Base-by-base conservation (phyloP, 2,888 invertebrate species). In the Drosophila rubida region DNA sequence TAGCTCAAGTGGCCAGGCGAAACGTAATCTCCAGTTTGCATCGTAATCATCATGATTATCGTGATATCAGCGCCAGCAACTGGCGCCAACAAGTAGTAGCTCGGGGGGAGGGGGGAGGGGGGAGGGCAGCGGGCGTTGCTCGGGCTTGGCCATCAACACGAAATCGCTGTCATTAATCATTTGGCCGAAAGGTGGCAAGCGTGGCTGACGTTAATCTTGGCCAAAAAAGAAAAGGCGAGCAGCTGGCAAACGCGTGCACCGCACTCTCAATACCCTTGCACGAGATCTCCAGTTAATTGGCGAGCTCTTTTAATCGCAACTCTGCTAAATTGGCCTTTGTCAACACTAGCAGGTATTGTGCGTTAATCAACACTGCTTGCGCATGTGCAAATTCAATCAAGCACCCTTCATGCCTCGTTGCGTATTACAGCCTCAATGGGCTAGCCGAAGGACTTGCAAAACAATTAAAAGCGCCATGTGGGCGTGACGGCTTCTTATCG, bases 101-200 rank as follows among this genome's bases (percentile, higher is more conserved):
- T 1, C 25, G 6, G 7, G 5, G 5, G 23, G 6, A 23, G 23
- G 6, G 5, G 23, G 23, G 6, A 5, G 5, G 23, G 5, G 23
- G 23, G 1, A 5, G 23, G 23, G 23, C 4, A 23, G 27, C 0
- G 48, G 54, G 22, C 8, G 39, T 6, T 14, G 22, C 54, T 22
- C 57, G 48, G 63, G 55, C 66, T 68, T 68, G 64, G 60, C 45
- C 71, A 71, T 60, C 72, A 71, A 65, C 70, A 64, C 51, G 45
- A 80, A 85, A 80, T 87, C 64, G 77, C 73, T 74, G 79, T 85
- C 89, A 89, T 89, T 88, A 88, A 88, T 88, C 88, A 88, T 80
- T 83, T 76, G 78, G 74, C 66, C 64, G 82, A 76, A 83, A 88
- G 88, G 89, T 89, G 87, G 61, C 74, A 62, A 67, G 73, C 85